Conservation (phyloP, 2,797 vertebrate genomes). For the Siniperca undulata region DNA sequence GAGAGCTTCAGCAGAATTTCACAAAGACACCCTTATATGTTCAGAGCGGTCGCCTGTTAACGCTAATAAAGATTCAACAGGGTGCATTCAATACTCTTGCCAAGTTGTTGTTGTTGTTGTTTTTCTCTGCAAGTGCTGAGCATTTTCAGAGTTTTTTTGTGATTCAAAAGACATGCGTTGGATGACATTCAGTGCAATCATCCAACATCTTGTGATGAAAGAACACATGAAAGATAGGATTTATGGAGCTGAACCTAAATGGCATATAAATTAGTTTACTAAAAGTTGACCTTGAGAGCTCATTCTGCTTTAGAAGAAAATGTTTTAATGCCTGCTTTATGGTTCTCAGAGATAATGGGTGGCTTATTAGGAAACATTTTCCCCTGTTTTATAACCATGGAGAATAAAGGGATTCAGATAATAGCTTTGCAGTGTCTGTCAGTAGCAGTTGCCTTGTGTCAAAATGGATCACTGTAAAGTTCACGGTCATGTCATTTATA, state of each 20-base stretch:
- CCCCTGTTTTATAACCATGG: slow-evolving; percentile 49
- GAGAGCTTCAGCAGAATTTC: slow-evolving; percentile 59
- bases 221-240: slow-evolving; percentile 71
- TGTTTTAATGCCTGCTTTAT: slow-evolving; percentile 71
- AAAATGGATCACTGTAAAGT: slow-evolving; percentile 46
- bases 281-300: slow-evolving; percentile 77
- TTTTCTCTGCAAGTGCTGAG: slow-evolving; percentile 14
- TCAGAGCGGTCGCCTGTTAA: slow-evolving; percentile 55
- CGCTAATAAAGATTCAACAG: slow-evolving; percentile 76
- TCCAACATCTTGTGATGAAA: slow-evolving; percentile 70
- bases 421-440: slow-evolving; percentile 35
- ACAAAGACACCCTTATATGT: slow-evolving; percentile 69
- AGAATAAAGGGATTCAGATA: slow-evolving; percentile 55
- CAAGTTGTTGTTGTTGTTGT: slow-evolving; percentile 38
- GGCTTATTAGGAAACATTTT: slow-evolving; percentile 66
- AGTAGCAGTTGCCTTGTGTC: slow-evolving; percentile 24
- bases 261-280: slow-evolving; percentile 75
- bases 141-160: slow-evolving; percentile 47
- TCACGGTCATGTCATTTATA: slow-evolving; percentile 39
- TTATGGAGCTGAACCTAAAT: slow-evolving; percentile 69
- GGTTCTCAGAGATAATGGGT: slow-evolving; percentile 69
- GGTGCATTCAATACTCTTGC: slow-evolving; percentile 53
- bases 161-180: slow-evolving; percentile 38
- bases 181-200: slow-evolving; percentile 71
- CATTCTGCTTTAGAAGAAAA: slow-evolving; percentile 64